phyloP scores from a whole-genome alignment of 2,888 invertebrate species.

The Odontothrips loti region DNA sequence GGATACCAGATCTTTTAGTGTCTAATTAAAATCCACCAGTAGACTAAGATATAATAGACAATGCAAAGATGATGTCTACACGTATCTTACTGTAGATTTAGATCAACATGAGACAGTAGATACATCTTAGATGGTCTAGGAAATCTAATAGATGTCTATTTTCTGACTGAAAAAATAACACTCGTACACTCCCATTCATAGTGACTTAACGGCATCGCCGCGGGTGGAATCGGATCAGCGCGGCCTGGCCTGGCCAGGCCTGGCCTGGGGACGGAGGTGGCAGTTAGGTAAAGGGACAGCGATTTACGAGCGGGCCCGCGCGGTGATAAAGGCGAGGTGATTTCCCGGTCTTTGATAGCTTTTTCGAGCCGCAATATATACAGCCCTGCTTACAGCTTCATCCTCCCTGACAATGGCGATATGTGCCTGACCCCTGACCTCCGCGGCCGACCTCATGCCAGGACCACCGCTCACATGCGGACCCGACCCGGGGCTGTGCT shows the following conservation, averaged over 20 bases:
- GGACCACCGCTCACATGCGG: no score
- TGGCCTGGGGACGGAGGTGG: no score
- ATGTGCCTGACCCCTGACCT: conserved; percentile 5
- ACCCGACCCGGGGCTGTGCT: no score
- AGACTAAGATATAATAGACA: no score
- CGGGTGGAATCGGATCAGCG: neutral
- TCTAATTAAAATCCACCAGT: no score
- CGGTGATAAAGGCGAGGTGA: neutral
- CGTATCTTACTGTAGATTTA: no score
- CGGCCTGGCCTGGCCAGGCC: no score
- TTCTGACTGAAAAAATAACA: neutral
- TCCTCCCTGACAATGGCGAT: conserved; percentile 5
- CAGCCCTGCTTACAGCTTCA: conserved; percentile 12
- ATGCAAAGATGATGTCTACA: no score
- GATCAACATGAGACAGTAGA: no score
- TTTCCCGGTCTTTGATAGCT: conserved; percentile 13
- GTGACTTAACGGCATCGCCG: neutral
- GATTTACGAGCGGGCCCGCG: neutral
- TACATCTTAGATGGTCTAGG: no score
- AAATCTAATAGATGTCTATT: no score
- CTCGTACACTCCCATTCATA: neutral
- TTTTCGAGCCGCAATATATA: neutral
- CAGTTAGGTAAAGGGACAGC: neutral
- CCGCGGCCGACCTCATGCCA: neutral
- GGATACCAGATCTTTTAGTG: no score